Base-by-base conservation (phyloP, 2,888 invertebrate species). In the Hyalella azteca region DNA sequence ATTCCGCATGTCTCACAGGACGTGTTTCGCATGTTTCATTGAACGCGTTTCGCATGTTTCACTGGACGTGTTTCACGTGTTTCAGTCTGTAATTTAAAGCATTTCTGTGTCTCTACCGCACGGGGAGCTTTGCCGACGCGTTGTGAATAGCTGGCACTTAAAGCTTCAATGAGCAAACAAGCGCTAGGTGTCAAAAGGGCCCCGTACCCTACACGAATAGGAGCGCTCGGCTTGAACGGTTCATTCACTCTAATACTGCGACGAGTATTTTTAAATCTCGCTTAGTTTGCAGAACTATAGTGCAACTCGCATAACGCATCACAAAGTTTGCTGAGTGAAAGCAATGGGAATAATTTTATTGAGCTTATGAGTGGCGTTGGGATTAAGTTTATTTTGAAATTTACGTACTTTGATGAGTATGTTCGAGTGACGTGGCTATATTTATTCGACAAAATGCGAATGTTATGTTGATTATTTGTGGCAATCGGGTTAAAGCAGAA, bases 81-180 rank as follows among this genome's bases (percentile, higher is more conserved):
- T n/a, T n/a, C n/a, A n/a, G n/a, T n/a, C n/a, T n/a, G n/a, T n/a
- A n/a, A n/a, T n/a, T n/a, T n/a, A n/a, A 7, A 36, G 15, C 66
- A 66, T 66, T 66, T 66, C 66, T 66, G 66, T 66, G 39, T 13
- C 19, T 7, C 22, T 3, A 13, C 54, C 26, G 13, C 11, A 19
- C 5, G 26, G 26, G 26, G 26, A 26, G 1, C 54, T 9, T 13
- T 26, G 54, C 29, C 26, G 29, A 54, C 54, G 29, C 13, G 66
- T 32, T 29, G 66, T 66, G 66, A 66, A 66, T 66, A 36, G 29
- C 11, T 15, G 32, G 36, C 66, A 66, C 66, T 66, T 66, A 36
- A 66, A 11, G 36, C 36, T 1, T 66, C 66, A 66, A 66, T 66
- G 66, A 66, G 66, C 36, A 36, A 66, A 66, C 66, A 66, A 66